Evolutionary conservation across 1,140 invertebrate species (phyloP).

Genomic region (Triops cancriformis): DNA sequence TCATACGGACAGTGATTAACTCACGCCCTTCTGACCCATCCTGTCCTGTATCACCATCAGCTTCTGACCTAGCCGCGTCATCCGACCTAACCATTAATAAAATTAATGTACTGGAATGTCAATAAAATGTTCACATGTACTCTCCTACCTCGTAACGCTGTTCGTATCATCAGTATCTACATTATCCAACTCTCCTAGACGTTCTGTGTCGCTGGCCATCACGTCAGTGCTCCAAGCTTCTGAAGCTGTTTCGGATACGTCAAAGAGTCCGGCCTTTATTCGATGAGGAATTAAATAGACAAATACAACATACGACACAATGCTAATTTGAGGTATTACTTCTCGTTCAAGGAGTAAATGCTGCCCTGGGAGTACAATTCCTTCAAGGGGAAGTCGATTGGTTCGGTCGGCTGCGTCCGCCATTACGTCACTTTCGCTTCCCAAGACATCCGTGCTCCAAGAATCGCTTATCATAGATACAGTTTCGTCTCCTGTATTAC

Average conservation of each 20-base stretch:
- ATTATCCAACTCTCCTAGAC: constrained; percentile 77
- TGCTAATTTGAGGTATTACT: neutral
- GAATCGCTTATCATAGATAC: constrained; percentile 92
- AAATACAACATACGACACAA: neutral
- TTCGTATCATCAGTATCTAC: constrained; percentile 71
- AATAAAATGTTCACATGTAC: neutral
- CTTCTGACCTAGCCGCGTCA: constrained; percentile 58
- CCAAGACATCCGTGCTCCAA: constrained; percentile 93
- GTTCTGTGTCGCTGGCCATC: constrained; percentile 85
- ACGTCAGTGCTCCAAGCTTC: constrained; percentile 98
- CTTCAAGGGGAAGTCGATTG: constrained; percentile 29
- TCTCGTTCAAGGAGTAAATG: constrained; percentile 24
- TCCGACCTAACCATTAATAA: constrained; percentile 49
- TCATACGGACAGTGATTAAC: constrained; percentile 36
- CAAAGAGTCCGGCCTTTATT: constrained; percentile 36
- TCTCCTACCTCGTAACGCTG: constrained; percentile 53
- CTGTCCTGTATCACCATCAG: constrained; percentile 43
- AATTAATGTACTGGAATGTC: neutral
- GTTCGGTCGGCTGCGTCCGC: constrained; percentile 40
- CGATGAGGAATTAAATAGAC: neutral
- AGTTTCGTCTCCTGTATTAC: constrained; percentile 64
- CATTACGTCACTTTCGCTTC: constrained; percentile 84
- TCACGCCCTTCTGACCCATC: constrained; percentile 44
- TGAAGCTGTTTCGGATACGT: constrained; percentile 81
- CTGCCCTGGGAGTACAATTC: constrained; percentile 28